Conservation (phyloP, 2,113 vertebrate species). For the Python bivittatus region DNA sequence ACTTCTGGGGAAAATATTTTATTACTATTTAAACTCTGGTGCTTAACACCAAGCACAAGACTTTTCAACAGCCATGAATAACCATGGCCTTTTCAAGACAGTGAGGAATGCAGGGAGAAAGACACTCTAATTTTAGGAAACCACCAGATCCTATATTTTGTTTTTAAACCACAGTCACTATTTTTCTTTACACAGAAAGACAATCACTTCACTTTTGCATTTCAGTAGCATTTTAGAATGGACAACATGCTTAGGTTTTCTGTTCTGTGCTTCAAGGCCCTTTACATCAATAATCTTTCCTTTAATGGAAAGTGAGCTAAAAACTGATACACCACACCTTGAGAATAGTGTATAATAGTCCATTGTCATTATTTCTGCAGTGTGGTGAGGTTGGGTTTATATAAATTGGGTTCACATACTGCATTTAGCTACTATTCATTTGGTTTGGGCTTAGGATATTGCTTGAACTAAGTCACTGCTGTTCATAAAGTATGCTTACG, state of each 20-base stretch:
- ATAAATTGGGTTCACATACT: too few relatives aligned
- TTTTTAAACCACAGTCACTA: neutral
- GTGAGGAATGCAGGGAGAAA: constrained; percentile 4
- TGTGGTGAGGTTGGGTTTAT: neutral
- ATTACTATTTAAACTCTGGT: neutral
- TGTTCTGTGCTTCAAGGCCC: too few relatives aligned
- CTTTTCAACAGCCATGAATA: constrained; percentile 18
- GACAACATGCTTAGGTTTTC: too few relatives aligned
- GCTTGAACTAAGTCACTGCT: too few relatives aligned
- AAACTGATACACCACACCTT: too few relatives aligned
- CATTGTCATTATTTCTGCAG: neutral
- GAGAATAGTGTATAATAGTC: neutral
- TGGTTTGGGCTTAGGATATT: too few relatives aligned
- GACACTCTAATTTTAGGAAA: constrained; percentile 25
- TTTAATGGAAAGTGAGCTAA: too few relatives aligned
- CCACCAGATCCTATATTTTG: neutral
- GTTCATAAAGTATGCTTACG: too few relatives aligned
- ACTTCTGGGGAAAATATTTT: constrained; percentile 14
- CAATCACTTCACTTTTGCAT: neutral
- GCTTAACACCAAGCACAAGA: neutral
- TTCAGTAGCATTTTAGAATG: neutral
- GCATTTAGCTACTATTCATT: too few relatives aligned
- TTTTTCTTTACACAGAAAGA: neutral
- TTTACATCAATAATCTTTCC: too few relatives aligned
- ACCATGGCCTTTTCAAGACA: constrained; percentile 4